These are phyloP conservation scores for Dromas ardeola DNA, from an alignment of 2,113 vertebrate species.

Conservation along the genomic window DNA sequence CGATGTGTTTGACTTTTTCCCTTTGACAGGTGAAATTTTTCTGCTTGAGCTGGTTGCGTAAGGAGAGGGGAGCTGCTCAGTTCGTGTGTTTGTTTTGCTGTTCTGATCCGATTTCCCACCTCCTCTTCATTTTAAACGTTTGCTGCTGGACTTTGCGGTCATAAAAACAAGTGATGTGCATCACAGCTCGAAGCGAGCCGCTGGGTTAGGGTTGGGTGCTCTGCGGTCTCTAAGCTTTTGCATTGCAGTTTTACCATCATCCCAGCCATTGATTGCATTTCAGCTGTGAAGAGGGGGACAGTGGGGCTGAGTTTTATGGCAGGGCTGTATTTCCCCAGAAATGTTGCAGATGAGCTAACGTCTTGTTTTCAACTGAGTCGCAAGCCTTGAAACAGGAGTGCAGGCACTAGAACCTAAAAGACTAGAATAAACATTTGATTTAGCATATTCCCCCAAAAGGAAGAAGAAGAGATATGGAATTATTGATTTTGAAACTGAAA, in stretches of 20 bases:
- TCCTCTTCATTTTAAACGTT: not conserved
- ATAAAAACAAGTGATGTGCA: not conserved
- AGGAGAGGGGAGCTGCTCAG: not conserved
- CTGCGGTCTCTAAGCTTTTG: not conserved
- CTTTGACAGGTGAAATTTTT: not conserved
- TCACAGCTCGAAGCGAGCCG: not conserved
- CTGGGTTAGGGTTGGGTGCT: not conserved
- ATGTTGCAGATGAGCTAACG: not conserved
- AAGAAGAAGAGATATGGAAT: not conserved
- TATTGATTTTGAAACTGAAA: not conserved
- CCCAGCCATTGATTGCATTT: not conserved
- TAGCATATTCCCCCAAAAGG: not conserved
- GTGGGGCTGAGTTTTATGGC: not conserved
- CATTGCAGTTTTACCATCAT: not conserved
- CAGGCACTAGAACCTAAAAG: not conserved
- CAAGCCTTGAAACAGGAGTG: not conserved
- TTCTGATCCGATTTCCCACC: not conserved
- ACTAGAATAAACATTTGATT: not conserved
- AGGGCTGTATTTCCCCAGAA: not conserved
- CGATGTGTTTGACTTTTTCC: not conserved
- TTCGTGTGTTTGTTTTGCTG: not conserved
- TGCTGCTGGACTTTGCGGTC: not conserved
- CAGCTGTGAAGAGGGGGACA: not conserved
- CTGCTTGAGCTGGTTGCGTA: not conserved
- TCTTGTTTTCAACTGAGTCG: rapidly evolving